phyloP scores from a whole-genome alignment of 2,888 invertebrate genomes.

The Octonoba sinensis region DNA sequence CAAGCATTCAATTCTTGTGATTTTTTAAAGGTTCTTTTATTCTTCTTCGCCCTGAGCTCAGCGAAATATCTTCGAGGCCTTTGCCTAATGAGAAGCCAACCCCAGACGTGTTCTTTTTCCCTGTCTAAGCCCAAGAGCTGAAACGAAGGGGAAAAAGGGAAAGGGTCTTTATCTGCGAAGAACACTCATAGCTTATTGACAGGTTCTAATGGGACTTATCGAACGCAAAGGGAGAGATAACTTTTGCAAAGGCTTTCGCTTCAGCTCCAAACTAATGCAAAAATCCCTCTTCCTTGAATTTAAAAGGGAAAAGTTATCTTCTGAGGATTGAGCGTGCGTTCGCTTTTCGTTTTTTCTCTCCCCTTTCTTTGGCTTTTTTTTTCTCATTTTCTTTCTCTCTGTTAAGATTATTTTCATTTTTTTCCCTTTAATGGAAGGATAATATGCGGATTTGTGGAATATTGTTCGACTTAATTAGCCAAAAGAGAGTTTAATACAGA shows the following conservation, averaged over 20 bases:
- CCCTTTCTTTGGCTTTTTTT: not conserved
- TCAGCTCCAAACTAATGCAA: conserved; percentile 45
- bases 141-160: conserved; percentile 33
- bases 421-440: too few species aligned
- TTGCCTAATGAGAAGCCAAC: conserved; percentile 51
- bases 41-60: conserved; percentile 35
- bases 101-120: conserved; percentile 25
- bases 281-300: conserved; percentile 45
- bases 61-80: conserved; percentile 51
- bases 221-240: conserved; percentile 55
- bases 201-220: conserved; percentile 64
- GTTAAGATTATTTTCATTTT: too few species aligned
- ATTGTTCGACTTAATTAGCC: too few species aligned
- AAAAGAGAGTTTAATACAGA: too few species aligned
- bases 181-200: conserved; percentile 65
- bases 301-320: conserved; percentile 55
- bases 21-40: conserved; percentile 15
- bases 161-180: conserved; percentile 60
- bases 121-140: conserved; percentile 42
- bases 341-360: too few species aligned
- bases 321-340: not conserved
- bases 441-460: too few species aligned
- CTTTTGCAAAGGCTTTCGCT: conserved; percentile 31
- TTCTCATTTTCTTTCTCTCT: not conserved
- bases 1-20: conserved; percentile 18